Evolutionary conservation across 1,140 invertebrate species (phyloP), one percentile per base, ranked within the genome.

Genomic region (Danaus melanippus): DNA sequence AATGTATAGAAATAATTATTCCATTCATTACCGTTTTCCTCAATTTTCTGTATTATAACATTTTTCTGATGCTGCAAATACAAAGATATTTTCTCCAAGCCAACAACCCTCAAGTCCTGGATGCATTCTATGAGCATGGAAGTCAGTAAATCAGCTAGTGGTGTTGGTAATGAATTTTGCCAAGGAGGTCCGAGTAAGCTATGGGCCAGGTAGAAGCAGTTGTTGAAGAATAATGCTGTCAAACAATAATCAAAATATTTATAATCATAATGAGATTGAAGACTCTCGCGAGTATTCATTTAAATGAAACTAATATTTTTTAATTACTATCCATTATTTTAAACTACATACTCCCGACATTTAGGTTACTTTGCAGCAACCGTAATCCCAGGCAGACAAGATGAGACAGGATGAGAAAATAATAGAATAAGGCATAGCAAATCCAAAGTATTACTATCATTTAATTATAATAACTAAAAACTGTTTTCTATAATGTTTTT

Each of bases 191-290:
- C 86, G 1, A 87, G 58, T 8, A 88, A 58, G 10, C 82, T 78
- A 57, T 87, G 84, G 1, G 87, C 82, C 11, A 88, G 60, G 64
- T 88, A 88, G 64, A 86, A 86, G 53, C 86, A 87, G 60, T 88
- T 87, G 62, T 88, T 88, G 74, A 87, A 88, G 57, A 86, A 88
- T 56, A 88, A 56, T 21, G 79, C 87, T 87, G 71, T 32, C 0
- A 10, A 79, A 83, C 61, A 55, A 9, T 52, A 43, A 52, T 50
- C 47, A 12, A 50, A 9, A 44, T 9, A 10, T n/a, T n/a, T 39
- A 42, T 15, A 12, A 41, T 50, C 9, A 41, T 39, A 21, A 21
- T 21, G 17, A 21, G 17, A 21, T 21, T 5, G 5, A 21, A 21
- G 17, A 5, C 17, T 21, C 5, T 21, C 5, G 17, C 5, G 17